Base-by-base conservation (phyloP, 92 coral and sea anemone genomes). In the Epizoanthus fatuus region DNA sequence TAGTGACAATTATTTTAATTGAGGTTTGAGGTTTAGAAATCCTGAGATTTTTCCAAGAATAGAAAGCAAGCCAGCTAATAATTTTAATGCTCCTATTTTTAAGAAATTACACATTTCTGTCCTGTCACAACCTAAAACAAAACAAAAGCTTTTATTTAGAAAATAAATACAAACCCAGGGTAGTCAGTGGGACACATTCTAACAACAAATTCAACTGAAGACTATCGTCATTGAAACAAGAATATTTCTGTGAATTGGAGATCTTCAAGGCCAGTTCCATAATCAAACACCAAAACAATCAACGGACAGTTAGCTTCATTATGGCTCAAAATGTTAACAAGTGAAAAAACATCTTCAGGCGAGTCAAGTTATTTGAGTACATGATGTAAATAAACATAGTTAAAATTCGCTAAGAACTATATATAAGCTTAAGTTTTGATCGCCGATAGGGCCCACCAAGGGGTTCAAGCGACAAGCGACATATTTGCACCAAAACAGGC, bases 171-270 rank as follows among this genome's bases (percentile, higher is more conserved):
- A 22, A 22, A 22, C 25, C 25, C 25, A 22, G 25, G 25, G 25
- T 22, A 22, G 25, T 22, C 25, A 22, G 25, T 22, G 25, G 35
- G 29, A n/a, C 65, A 60, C 65, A 60, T 17, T 60, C 35, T 60
- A 60, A 60, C 65, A 60, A 65, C 71, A 65, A 65, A 65, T 65
- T 65, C 45, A 65, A 65, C 71, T 65, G 47, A 65, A 65, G 71
- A 65, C 71, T 65, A 65, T 65, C 45, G 71, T 65, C 16, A 65
- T 65, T 40, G 71, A 65, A 65, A 65, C 71, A 65, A 65, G 71
- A 65, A 65, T 65, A 65, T 35, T 65, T 65, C 71, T 65, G 40
- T 29, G 71, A 65, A 65, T 65, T 37, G 71, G 71, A 65, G 71
- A 65, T 65, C 44, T 65, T 65, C 71, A 65, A 65, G 71, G 32